A percentile compares a stretch with the other conserved stretches of the same genome.
phyloP scores from a whole-genome alignment of 1,140 invertebrate species.

The Drosophila grimshawi region DNA sequence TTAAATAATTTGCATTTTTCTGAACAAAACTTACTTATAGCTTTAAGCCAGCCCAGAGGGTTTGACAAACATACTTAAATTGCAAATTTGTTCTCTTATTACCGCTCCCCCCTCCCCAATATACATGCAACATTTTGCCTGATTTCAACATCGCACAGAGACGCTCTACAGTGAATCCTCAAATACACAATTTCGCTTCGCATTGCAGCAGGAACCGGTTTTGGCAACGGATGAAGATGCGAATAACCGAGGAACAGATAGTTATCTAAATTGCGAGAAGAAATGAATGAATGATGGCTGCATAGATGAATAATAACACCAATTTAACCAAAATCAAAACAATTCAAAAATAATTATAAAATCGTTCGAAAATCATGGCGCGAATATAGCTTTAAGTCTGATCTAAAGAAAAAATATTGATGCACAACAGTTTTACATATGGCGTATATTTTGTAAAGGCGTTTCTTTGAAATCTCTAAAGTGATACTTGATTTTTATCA shows the following conservation, averaged over 20 bases:
- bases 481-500: neutral
- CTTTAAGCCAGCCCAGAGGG: conserved; percentile 40
- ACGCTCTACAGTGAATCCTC: conserved; percentile 73
- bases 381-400: conserved; percentile 62
- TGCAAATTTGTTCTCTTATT: conserved; percentile 76
- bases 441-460: conserved; percentile 12
- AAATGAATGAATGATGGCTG: conserved; percentile 44
- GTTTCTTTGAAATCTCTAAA: conserved; percentile 2
- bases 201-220: conserved; percentile 55
- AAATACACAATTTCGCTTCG: conserved; percentile 54
- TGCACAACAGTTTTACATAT: conserved; percentile 39
- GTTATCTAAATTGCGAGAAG: conserved; percentile 47
- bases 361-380: conserved; percentile 29
- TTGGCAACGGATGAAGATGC: conserved; percentile 53
- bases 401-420: conserved; percentile 31
- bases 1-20: conserved; percentile 52
- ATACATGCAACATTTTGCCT: conserved; percentile 65
- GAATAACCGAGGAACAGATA: conserved; percentile 20
- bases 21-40: conserved; percentile 39
- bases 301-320: conserved; percentile 3
- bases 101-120: conserved; percentile 34
- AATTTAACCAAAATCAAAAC: conserved; percentile 69
- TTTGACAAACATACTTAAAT: conserved; percentile 70
- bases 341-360: conserved; percentile 13
- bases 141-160: conserved; percentile 49